These are phyloP conservation scores for Electrophaes corylata DNA, from an alignment of 2,888 invertebrate genomes.

Conservation along the genomic window DNA sequence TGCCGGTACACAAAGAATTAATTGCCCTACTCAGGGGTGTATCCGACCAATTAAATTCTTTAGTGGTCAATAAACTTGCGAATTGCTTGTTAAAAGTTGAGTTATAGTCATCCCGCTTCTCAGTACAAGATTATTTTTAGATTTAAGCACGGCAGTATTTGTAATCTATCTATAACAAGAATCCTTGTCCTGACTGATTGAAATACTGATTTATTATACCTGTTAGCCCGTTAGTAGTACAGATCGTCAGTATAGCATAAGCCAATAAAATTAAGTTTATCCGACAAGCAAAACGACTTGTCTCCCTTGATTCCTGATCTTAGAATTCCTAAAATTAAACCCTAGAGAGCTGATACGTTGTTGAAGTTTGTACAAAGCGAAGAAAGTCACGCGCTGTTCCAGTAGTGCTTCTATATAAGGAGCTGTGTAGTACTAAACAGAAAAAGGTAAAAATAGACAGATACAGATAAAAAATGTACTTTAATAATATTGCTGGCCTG, in stretches of 20 bases:
- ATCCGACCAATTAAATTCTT: slow-evolving; percentile 67
- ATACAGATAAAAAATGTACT: slow-evolving; percentile 54
- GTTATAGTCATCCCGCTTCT: slow-evolving; percentile 50
- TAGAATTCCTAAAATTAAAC: too few relatives aligned
- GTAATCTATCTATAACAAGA: too few relatives aligned
- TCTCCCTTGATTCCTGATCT: too few relatives aligned
- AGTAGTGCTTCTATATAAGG: background rate
- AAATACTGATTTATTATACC: too few relatives aligned
- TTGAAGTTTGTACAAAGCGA: too few relatives aligned
- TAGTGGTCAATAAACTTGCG: slow-evolving; percentile 58
- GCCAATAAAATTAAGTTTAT: too few relatives aligned
- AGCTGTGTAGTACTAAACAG: background rate
- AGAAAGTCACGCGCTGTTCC: too few relatives aligned
- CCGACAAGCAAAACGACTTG: too few relatives aligned
- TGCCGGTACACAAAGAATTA: slow-evolving; percentile 51
- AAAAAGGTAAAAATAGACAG: slow-evolving; percentile 41
- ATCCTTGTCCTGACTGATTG: too few relatives aligned
- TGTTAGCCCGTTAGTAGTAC: too few relatives aligned
- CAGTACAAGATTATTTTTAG: slow-evolving; percentile 39
- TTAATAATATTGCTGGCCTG: slow-evolving; percentile 60
- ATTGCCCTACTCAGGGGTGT: slow-evolving; percentile 57
- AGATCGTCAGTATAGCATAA: too few relatives aligned
- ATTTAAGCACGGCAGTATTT: slow-evolving; percentile 9
- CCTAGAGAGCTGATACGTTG: too few relatives aligned
- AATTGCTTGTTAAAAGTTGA: slow-evolving; percentile 65